Percentiles rank a stretch among this genome's conserved stretches.
Evolutionary conservation across 1,140 invertebrate genomes (phyloP).

Genomic region (Neelides sp.): DNA sequence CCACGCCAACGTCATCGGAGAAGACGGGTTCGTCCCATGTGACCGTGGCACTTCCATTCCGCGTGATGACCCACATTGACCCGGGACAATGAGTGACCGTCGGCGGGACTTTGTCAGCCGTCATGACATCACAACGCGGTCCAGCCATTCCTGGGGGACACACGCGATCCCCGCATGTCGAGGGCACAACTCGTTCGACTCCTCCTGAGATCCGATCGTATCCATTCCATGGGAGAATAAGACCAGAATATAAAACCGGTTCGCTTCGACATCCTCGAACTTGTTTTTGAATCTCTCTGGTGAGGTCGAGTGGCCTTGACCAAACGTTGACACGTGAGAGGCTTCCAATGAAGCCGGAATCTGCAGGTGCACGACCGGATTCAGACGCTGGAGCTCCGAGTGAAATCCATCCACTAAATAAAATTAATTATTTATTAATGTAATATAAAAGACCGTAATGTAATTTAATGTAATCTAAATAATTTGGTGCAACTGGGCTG

Average conservation of each 20-base stretch:
- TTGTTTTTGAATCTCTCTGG: slow-evolving; percentile 85
- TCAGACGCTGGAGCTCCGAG: slow-evolving; percentile 61
- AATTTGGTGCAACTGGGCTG: no score
- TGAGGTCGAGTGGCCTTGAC: slow-evolving; percentile 76
- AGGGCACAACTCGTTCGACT: slow-evolving; percentile 83
- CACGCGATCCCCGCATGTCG: slow-evolving; percentile 71
- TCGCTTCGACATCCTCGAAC: slow-evolving; percentile 73
- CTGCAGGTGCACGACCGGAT: slow-evolving; percentile 57
- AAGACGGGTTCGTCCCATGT: slow-evolving; percentile 90
- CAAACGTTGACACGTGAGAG: slow-evolving; percentile 90
- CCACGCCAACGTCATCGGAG: slow-evolving; percentile 70
- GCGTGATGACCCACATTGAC: slow-evolving; percentile 84
- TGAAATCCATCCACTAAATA: slow-evolving; percentile 72
- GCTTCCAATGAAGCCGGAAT: slow-evolving; percentile 85
- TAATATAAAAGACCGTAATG: no score
- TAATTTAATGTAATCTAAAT: no score
- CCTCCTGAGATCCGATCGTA: slow-evolving; percentile 77
- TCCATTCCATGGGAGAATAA: slow-evolving; percentile 81
- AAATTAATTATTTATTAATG: no score
- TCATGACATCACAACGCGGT: slow-evolving; percentile 64
- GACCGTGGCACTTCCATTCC: slow-evolving; percentile 78
- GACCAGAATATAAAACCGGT: slow-evolving; percentile 70
- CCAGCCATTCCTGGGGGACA: slow-evolving; percentile 75
- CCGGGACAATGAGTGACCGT: slow-evolving; percentile 78
- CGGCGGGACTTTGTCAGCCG: slow-evolving; percentile 74